These are phyloP conservation scores for Dasyornis broadbenti DNA, from an alignment of 2,113 vertebrate species.

Conservation along the genomic window DNA sequence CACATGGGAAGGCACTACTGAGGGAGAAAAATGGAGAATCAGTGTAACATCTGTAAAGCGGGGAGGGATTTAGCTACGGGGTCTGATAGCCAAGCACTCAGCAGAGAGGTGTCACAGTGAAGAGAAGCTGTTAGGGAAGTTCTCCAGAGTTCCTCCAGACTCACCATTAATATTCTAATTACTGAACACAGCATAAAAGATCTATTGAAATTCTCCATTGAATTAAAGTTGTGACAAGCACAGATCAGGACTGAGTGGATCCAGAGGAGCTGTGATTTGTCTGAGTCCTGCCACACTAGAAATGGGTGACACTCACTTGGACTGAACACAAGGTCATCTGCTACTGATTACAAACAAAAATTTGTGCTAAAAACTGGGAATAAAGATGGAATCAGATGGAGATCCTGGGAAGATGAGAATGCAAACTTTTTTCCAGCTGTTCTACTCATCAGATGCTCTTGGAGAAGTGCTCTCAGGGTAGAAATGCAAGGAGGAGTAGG, in stretches of 20 bases:
- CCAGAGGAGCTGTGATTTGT: not conserved
- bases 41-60: not conserved
- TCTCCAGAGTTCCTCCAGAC: not conserved
- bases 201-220: not conserved
- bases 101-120: not conserved
- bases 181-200: not conserved
- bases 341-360: not conserved
- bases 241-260: not conserved
- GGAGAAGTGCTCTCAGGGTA: not conserved
- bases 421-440: not conserved
- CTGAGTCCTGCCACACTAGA: not conserved
- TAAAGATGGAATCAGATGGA: not conserved
- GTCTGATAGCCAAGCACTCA: not conserved
- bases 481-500: not conserved
- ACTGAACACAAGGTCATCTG: not conserved
- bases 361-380: not conserved
- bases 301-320: not conserved
- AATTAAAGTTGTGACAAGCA: not conserved
- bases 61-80: not conserved
- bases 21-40: not conserved
- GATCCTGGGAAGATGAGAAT: not conserved
- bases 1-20: not conserved
- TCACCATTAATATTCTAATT: not conserved
- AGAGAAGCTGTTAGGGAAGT: not conserved
- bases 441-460: not conserved